Percentiles rank a stretch among this genome's conserved stretches.
Conservation (phyloP, 2,888 invertebrate species). For the Drosophila aldrichi region DNA sequence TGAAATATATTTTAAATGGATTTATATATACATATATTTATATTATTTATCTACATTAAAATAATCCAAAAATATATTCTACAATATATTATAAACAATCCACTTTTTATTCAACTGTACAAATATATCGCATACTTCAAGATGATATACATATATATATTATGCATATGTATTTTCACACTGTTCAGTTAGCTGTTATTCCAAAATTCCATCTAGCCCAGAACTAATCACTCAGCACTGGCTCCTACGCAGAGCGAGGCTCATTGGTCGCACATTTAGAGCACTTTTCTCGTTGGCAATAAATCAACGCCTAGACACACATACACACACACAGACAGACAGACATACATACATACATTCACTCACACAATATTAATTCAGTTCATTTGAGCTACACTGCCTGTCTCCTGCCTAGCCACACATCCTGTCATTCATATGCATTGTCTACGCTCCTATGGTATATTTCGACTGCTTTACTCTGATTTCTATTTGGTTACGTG, state of each 20-base stretch:
- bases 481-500: slow-evolving; percentile 69
- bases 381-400: neutral
- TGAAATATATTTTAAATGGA: no score
- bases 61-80: no score
- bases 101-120: no score
- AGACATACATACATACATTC: neutral
- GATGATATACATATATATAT: neutral
- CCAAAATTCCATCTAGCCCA: neutral
- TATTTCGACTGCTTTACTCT: slow-evolving; percentile 40
- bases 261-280: slow-evolving; percentile 47
- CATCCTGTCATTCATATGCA: slow-evolving; percentile 17
- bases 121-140: neutral
- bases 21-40: no score
- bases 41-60: no score
- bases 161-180: no score
- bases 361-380: neutral
- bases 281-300: slow-evolving; percentile 34
- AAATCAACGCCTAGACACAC: slow-evolving; percentile 41
- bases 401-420: slow-evolving; percentile 5
- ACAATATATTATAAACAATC: no score
- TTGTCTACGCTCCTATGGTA: slow-evolving; percentile 23
- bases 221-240: slow-evolving; percentile 6
- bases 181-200: neutral
- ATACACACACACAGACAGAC: no score
- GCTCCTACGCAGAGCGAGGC: neutral